Conservation (phyloP, 2,797 vertebrate genomes). For the Lates japonicus region DNA sequence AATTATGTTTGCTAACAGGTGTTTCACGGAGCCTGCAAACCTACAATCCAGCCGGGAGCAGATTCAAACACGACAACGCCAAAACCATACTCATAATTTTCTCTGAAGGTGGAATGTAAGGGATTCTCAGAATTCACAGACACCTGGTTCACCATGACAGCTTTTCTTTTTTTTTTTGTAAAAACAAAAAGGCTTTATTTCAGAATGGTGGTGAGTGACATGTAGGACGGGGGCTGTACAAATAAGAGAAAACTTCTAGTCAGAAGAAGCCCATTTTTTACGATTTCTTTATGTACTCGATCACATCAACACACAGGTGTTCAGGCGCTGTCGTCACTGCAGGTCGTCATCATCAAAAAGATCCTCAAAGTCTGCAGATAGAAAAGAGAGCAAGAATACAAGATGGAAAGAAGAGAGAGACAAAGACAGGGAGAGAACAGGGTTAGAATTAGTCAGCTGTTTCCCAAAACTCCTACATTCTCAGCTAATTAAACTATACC, state of each 20-base stretch:
- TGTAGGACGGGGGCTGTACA: slow-evolving; percentile 40
- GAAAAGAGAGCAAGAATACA: background rate
- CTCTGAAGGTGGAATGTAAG: slow-evolving; percentile 80
- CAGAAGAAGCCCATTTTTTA: slow-evolving; percentile 16
- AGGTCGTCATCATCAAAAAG: slow-evolving; percentile 88
- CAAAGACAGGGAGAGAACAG: background rate
- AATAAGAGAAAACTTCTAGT: slow-evolving; percentile 28
- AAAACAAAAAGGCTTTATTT: slow-evolving; percentile 80
- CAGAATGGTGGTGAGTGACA: slow-evolving; percentile 33
- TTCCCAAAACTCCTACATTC: slow-evolving; percentile 10
- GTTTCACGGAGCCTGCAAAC: slow-evolving; percentile 78
- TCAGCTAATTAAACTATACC: background rate
- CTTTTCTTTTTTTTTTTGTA: slow-evolving; percentile 25
- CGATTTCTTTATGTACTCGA: slow-evolving; percentile 48
- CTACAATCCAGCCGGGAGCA: slow-evolving; percentile 82
- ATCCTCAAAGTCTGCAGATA: slow-evolving; percentile 85
- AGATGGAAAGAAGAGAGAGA: background rate
- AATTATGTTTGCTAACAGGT: slow-evolving; percentile 86
- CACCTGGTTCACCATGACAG: slow-evolving; percentile 79
- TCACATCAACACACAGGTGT: slow-evolving; percentile 1
- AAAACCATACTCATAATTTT: slow-evolving; percentile 84
- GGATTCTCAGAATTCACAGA: slow-evolving; percentile 75
- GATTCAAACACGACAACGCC: slow-evolving; percentile 80
- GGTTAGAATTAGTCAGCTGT: slow-evolving; percentile 33
- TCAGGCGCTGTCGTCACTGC: slow-evolving; percentile 72